Evolutionary conservation across 1,140 invertebrate genomes (phyloP).

Genomic region (Adoxophyes honmai): DNA sequence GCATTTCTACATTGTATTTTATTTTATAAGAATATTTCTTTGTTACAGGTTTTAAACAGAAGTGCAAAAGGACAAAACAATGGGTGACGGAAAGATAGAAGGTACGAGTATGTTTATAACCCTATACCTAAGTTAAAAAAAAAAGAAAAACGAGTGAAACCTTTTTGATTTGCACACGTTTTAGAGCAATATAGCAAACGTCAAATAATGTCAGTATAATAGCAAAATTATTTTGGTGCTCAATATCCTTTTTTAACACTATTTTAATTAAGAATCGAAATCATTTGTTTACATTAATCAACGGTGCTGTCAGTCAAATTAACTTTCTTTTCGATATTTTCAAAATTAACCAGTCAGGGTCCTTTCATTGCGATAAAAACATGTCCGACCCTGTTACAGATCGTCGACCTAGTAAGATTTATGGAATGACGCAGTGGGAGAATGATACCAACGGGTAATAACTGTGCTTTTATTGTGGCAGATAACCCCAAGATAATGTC

Average conservation of each 20-base stretch:
- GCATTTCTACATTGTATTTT: too few species aligned
- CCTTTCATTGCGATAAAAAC: too few species aligned
- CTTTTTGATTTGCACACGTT: too few species aligned
- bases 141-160: too few species aligned
- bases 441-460: background rate
- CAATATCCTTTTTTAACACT: background rate
- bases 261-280: slow-evolving; percentile 14
- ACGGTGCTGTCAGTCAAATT: too few species aligned
- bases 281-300: slow-evolving; percentile 16
- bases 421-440: background rate
- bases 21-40: too few species aligned
- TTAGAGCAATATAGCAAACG: too few species aligned
- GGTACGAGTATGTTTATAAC: slow-evolving; percentile 32
- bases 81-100: slow-evolving; percentile 57
- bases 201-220: background rate
- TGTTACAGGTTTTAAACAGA: slow-evolving; percentile 42
- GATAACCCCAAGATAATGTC: slow-evolving; percentile 70
- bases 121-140: too few species aligned
- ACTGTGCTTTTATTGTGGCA: slow-evolving; percentile 25
- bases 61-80: slow-evolving; percentile 24
- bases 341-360: too few species aligned
- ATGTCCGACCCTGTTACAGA: slow-evolving; percentile 17
- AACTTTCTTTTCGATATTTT: too few species aligned
- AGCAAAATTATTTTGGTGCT: background rate
- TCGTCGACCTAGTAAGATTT: slow-evolving; percentile 19